Percentiles rank a stretch among this genome's conserved stretches.
These are phyloP conservation scores for Chaenodraco wilsoni DNA, from an alignment of 2,797 vertebrate species.

Conservation along the genomic window DNA sequence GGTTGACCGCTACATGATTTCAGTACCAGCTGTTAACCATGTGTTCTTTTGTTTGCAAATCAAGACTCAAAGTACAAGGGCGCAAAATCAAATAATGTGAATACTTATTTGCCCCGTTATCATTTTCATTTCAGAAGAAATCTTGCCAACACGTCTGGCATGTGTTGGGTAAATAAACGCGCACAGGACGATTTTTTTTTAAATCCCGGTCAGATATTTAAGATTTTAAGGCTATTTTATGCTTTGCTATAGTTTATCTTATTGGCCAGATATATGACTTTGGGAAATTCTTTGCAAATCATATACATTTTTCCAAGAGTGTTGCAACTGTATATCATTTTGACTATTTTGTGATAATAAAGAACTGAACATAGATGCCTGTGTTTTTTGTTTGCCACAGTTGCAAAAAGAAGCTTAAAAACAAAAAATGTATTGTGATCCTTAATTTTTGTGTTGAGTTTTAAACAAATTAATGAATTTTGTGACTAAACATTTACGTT, in stretches of 20 bases:
- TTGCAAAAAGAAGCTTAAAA: not conserved
- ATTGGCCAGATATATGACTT: slow-evolving; percentile 47
- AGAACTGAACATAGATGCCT: slow-evolving; percentile 52
- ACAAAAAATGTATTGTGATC: too few relatives aligned
- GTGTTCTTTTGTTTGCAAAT: not conserved
- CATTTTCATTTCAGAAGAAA: slow-evolving; percentile 24
- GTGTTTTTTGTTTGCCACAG: slow-evolving; percentile 12
- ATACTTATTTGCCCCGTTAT: not conserved
- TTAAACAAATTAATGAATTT: fast-evolving
- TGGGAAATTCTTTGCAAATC: slow-evolving; percentile 37
- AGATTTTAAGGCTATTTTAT: slow-evolving; percentile 68
- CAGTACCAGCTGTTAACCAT: not conserved
- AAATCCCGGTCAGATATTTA: slow-evolving; percentile 55
- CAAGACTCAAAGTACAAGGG: not conserved
- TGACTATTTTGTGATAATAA: slow-evolving; percentile 78
- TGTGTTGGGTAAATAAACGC: slow-evolving; percentile 44
- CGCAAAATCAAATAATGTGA: not conserved
- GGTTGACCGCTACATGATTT: not conserved
- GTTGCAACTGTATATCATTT: slow-evolving; percentile 57
- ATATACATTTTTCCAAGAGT: slow-evolving; percentile 47
- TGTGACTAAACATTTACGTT: not conserved
- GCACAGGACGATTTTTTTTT: slow-evolving; percentile 31
- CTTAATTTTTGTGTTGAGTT: not conserved
- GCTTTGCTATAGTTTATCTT: slow-evolving; percentile 46
- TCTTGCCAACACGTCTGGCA: slow-evolving; percentile 23